phyloP scores from a whole-genome alignment of 2,797 vertebrate species.

The Peromyscus eremicus region DNA sequence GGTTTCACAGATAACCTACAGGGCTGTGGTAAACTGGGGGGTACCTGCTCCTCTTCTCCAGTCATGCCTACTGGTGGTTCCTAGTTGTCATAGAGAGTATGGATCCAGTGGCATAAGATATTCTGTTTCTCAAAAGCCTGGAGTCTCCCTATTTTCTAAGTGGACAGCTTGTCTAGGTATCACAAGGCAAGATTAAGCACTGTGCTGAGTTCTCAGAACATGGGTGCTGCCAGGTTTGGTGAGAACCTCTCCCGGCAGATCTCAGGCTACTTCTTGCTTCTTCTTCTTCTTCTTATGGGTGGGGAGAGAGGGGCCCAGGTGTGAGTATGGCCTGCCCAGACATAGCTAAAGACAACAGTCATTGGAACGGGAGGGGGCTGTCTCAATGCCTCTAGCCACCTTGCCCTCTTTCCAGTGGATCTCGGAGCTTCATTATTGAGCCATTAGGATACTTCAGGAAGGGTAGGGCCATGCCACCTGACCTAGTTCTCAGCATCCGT shows the following conservation, averaged over 20 bases:
- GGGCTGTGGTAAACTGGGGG: neutral
- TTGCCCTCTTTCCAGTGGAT: no score
- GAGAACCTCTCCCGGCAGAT: neutral
- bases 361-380: no score
- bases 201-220: neutral
- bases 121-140: neutral
- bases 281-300: neutral
- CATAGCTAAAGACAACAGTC: neutral
- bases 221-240: neutral
- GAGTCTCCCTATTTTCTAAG: neutral
- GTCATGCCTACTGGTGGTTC: neutral
- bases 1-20: neutral
- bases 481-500: neutral
- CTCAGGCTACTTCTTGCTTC: neutral
- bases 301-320: neutral
- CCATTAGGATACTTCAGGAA: neutral
- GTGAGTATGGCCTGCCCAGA: neutral
- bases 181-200: neutral
- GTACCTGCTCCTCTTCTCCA: neutral
- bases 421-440: neutral
- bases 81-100: neutral
- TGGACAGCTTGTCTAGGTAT: neutral
- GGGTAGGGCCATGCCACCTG: neutral
- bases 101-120: neutral
- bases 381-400: accelerated